phyloP scores from a whole-genome alignment of 2,113 vertebrate genomes.

The Macheiramphus alcinus region DNA sequence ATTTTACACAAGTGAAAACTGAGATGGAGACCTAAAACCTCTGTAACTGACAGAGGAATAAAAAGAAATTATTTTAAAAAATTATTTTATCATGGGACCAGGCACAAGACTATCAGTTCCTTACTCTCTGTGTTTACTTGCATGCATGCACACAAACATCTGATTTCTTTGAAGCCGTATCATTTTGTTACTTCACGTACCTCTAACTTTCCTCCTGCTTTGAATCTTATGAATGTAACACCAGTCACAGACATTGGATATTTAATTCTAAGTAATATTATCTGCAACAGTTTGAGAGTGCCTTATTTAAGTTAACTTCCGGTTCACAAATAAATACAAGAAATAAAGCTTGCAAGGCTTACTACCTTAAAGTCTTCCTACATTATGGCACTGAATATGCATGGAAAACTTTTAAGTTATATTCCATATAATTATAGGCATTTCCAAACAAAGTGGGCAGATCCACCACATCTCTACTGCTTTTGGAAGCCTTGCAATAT shows the following conservation, averaged over 20 bases:
- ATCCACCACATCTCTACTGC: not conserved
- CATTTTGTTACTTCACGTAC: not conserved
- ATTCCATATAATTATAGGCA: not conserved
- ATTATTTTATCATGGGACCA: not conserved
- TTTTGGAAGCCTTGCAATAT: not conserved
- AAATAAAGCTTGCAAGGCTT: not conserved
- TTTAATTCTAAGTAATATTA: not conserved
- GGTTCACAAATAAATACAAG: not conserved
- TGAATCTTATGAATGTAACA: not conserved
- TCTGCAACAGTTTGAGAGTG: not conserved
- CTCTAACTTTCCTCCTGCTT: not conserved
- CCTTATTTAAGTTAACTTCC: not conserved
- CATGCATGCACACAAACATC: accelerated
- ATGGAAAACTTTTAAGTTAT: not conserved
- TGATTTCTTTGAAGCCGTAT: not conserved
- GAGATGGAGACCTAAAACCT: not conserved
- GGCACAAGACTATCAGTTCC: not conserved
- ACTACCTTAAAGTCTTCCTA: not conserved
- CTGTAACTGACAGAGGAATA: not conserved
- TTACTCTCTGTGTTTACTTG: not conserved
- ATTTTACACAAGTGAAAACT: not conserved
- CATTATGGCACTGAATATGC: not conserved
- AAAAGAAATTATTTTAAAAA: not conserved
- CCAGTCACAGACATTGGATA: not conserved
- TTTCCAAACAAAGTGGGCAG: not conserved